Evolutionary conservation across 2,888 invertebrate genomes (phyloP).

Genomic region (Elegia similella): DNA sequence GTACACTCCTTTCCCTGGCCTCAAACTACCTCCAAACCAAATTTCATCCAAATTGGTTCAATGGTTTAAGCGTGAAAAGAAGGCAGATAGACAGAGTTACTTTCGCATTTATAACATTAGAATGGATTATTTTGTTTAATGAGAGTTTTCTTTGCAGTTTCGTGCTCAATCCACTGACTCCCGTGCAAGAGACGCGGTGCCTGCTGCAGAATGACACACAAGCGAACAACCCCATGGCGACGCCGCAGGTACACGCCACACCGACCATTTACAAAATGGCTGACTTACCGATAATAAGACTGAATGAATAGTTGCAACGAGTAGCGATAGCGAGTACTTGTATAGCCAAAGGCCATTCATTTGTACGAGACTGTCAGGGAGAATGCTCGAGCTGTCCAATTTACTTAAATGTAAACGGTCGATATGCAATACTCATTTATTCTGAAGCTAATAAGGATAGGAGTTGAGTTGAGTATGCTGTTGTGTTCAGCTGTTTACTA

Average conservation of each 20-base stretch:
- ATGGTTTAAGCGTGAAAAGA: too few species aligned
- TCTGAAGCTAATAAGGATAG: background rate
- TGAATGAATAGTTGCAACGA: slow-evolving; percentile 16
- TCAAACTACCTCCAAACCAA: too few species aligned
- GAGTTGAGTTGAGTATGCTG: background rate
- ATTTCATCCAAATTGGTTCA: too few species aligned
- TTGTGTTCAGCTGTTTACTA: background rate
- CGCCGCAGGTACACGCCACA: slow-evolving; percentile 82
- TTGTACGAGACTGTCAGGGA: slow-evolving; percentile 12
- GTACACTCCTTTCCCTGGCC: too few species aligned
- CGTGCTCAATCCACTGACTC: slow-evolving; percentile 94
- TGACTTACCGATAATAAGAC: slow-evolving; percentile 10
- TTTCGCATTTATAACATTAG: too few species aligned
- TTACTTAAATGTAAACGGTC: slow-evolving; percentile 6
- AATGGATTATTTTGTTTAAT: slow-evolving; percentile 5
- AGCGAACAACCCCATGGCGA: slow-evolving; percentile 93
- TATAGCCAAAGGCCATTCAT: slow-evolving; percentile 8
- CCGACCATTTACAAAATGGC: slow-evolving; percentile 5
- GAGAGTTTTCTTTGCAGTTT: slow-evolving; percentile 84
- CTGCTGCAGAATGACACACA: slow-evolving; percentile 96
- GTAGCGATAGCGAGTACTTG: background rate
- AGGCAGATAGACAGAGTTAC: too few species aligned
- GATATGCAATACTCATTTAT: background rate
- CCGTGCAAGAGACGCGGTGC: slow-evolving; percentile 94
- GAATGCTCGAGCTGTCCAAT: slow-evolving; percentile 15